These are phyloP conservation scores for Cynoglossus semilaevis DNA, from an alignment of 2,113 vertebrate species.

Conservation along the genomic window DNA sequence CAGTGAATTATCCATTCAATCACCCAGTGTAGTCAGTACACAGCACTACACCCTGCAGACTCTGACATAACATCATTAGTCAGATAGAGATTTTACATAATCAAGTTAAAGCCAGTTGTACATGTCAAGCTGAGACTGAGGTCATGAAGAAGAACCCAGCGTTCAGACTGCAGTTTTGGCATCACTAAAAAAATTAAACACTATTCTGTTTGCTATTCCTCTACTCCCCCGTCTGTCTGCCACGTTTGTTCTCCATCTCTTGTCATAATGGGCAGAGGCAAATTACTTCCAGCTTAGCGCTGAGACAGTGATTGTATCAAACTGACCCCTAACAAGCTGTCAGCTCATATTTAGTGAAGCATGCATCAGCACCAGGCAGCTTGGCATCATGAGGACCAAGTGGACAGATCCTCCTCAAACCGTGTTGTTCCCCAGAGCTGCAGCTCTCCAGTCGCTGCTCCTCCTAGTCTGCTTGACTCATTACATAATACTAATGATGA, in stretches of 20 bases:
- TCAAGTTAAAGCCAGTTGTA: no score
- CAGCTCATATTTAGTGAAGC: conserved; percentile 69
- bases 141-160: no score
- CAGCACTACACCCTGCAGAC: no score
- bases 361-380: conserved; percentile 53
- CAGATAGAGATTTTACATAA: no score
- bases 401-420: conserved; percentile 48
- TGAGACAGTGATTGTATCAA: conserved; percentile 67
- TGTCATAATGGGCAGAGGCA: conserved; percentile 59
- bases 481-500: neutral
- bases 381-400: conserved; percentile 53
- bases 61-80: no score
- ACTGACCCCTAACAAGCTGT: conserved; percentile 75
- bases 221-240: conserved; percentile 9
- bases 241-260: conserved; percentile 36
- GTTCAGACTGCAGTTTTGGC: conserved; percentile 18
- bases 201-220: conserved; percentile 37
- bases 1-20: no score
- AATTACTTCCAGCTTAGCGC: conserved; percentile 64
- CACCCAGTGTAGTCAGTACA: no score
- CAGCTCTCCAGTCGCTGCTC: neutral
- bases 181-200: conserved; percentile 1
- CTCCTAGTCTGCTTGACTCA: conserved; percentile 12
- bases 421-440: neutral
- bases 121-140: no score